Evolutionary conservation across 2,888 invertebrate species (phyloP).

Genomic region (Eristalis tenax): DNA sequence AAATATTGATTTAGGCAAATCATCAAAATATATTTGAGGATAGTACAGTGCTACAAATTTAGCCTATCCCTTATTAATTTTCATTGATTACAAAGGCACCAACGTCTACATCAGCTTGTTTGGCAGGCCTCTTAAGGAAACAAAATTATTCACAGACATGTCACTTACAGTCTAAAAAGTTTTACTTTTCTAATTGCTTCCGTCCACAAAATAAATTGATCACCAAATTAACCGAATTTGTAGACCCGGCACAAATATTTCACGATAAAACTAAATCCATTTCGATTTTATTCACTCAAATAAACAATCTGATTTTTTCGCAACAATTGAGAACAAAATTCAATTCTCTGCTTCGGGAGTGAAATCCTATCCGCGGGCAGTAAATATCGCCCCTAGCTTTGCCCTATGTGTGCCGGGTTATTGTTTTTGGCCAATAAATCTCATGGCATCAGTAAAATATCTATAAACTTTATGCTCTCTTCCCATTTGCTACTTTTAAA

Average conservation of each 20-base stretch:
- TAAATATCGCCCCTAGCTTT: constrained; percentile 2
- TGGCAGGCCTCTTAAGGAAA: background rate
- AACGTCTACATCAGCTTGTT: background rate
- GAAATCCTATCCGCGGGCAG: constrained; percentile 17
- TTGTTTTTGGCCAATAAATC: constrained; percentile 42
- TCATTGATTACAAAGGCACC: too few relatives aligned
- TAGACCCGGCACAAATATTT: background rate
- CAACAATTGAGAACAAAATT: constrained; percentile 13
- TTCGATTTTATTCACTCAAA: background rate
- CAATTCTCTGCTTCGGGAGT: background rate
- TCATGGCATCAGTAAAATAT: constrained; percentile 49
- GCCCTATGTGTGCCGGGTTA: constrained; percentile 14
- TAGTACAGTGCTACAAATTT: too few relatives aligned
- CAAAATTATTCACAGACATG: background rate
- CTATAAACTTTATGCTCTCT: constrained; percentile 37
- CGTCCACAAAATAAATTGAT: background rate
- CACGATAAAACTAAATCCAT: background rate
- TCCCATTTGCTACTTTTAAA: constrained; percentile 28
- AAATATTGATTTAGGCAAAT: too few relatives aligned
- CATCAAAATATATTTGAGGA: too few relatives aligned
- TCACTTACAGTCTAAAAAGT: background rate
- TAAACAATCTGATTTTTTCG: constrained; percentile 5
- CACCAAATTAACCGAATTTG: background rate
- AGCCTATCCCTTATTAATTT: too few relatives aligned
- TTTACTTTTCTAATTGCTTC: background rate